These are phyloP conservation scores for Melieria picta DNA, from an alignment of 2,888 invertebrate species.

Conservation along the genomic window DNA sequence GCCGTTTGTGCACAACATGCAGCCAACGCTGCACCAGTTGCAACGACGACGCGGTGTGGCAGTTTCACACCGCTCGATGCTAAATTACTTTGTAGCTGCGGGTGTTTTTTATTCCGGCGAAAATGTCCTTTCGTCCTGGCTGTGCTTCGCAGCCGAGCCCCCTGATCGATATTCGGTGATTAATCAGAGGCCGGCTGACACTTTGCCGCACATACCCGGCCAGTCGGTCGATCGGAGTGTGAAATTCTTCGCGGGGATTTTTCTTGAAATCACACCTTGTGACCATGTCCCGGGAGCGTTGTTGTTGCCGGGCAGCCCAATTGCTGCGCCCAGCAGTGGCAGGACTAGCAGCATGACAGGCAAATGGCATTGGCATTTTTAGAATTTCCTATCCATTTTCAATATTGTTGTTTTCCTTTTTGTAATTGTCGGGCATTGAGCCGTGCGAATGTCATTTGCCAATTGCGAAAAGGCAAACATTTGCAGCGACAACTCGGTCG, in stretches of 20 bases:
- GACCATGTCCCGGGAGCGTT: conserved; percentile 3
- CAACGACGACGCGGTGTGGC: too few species aligned
- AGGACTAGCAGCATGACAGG: background rate
- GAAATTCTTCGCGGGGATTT: conserved; percentile 36
- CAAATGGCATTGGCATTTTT: too few species aligned
- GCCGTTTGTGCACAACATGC: too few species aligned
- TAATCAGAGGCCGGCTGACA: conserved; percentile 42
- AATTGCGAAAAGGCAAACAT: too few species aligned
- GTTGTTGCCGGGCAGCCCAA: conserved; percentile 5
- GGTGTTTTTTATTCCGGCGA: conserved; percentile 25
- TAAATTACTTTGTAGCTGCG: conserved; percentile 29
- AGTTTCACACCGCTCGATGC: background rate
- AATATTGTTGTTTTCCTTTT: too few species aligned
- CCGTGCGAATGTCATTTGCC: too few species aligned
- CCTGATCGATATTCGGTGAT: conserved; percentile 40
- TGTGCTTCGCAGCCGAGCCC: conserved; percentile 12
- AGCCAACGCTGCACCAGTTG: too few species aligned
- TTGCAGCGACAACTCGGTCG: too few species aligned
- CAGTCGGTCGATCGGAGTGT: conserved; percentile 36
- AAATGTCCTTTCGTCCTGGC: conserved; percentile 27
- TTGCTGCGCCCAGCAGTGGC: conserved; percentile 12
- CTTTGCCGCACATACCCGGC: conserved; percentile 7
- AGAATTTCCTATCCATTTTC: too few species aligned
- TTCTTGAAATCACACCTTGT: background rate
- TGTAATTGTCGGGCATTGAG: too few species aligned